phyloP scores from a whole-genome alignment of 2,888 invertebrate genomes.

The Hedya salicella region DNA sequence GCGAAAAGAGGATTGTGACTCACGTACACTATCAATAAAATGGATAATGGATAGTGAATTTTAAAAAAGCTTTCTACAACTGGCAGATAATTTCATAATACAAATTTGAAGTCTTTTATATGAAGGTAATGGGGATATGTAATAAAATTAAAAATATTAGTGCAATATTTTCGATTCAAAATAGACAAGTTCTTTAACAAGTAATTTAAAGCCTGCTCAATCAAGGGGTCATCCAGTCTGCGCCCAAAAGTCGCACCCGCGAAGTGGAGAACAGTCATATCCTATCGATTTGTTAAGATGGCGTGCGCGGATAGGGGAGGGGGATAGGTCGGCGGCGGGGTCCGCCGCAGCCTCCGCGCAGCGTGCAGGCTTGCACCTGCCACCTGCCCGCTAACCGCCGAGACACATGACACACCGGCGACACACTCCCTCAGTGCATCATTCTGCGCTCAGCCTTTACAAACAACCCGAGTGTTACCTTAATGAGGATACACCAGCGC shows the following conservation, averaged over 20 bases:
- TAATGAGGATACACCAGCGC: constrained; percentile 3
- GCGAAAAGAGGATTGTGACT: constrained; percentile 12
- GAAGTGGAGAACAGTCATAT: constrained; percentile 85
- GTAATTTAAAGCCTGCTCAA: constrained; percentile 61
- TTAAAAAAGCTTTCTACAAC: too few relatives aligned
- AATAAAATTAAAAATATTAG: not conserved
- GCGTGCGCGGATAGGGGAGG: constrained; percentile 72
- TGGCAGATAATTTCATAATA: too few relatives aligned
- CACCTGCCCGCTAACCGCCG: constrained; percentile 64
- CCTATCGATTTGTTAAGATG: constrained; percentile 87
- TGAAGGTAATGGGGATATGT: too few relatives aligned
- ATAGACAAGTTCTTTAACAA: too few relatives aligned
- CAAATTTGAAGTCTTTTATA: too few relatives aligned
- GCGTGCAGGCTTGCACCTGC: constrained; percentile 83
- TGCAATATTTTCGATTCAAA: too few relatives aligned
- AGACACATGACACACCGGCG: constrained; percentile 65
- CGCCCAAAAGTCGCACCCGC: constrained; percentile 82
- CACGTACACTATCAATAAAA: constrained; percentile 7
- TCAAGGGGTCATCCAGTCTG: constrained; percentile 80
- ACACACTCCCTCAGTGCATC: constrained; percentile 53
- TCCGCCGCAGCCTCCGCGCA: constrained; percentile 77
- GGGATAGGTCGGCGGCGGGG: constrained; percentile 59
- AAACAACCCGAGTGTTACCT: constrained; percentile 25
- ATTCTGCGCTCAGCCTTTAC: constrained; percentile 14
- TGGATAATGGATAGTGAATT: not conserved